Evolutionary conservation across 1,140 invertebrate genomes (phyloP), one percentile per base, ranked within the genome.

Genomic region (Adelges cooleyi): DNA sequence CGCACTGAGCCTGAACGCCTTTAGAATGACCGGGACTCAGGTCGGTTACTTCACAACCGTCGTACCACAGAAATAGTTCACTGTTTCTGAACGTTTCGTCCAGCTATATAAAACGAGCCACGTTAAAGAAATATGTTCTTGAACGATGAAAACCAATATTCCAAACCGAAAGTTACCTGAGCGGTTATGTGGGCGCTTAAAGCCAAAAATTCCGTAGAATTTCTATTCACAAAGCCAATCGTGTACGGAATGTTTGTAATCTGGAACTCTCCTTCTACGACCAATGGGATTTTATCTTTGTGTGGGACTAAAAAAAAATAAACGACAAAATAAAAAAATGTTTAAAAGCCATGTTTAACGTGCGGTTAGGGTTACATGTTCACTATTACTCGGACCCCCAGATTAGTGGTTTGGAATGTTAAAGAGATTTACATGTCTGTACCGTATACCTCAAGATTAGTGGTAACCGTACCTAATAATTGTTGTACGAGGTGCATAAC

Each of bases 1-100:
- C 52, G 8, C 52, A 44, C 6, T 67, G 66, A 10, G 59, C 46
- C 29, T 67, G 52, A 18, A 67, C n/a, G 23, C 56, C 56, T 18
- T 62, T 62, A 1, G 42, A 11, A 25, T 13, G 25, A 8, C 29
- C 27, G 8, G 66, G 53, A n/a, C 66, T 67, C 13, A 67, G 17
- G 15, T 54, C 50, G 6, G 46, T 67, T 38, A 67, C 52, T 5
- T 59, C 44, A 29, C 66, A 67, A 3, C 40, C 38, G n/a, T 56
- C 42, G 20, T 67, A 66, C 46, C 42, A 66, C 10, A 46, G 27
- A 6, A 40, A 51, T 3, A 67, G n/a, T 49, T 51, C 67, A 15
- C 48, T 49, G 3, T 65, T 29, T 44, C 22, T 59, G 50, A 67
- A 67, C 38, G 56, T 66, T 20, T 49, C 36, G 23, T 66, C 65